phyloP scores from a whole-genome alignment of 2,888 invertebrate species.

The Troilus luridus region DNA sequence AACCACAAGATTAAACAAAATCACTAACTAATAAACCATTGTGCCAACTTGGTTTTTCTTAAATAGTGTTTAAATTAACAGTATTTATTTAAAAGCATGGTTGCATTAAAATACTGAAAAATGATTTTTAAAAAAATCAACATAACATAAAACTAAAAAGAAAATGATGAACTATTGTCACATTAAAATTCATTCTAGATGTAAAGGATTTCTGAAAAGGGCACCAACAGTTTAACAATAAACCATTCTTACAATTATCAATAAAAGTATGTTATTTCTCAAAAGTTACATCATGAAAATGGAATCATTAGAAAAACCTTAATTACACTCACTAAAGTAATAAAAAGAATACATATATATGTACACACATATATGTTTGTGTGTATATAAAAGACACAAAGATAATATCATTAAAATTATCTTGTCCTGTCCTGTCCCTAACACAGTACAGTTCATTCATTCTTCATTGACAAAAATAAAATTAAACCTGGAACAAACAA shows the following conservation, averaged over 20 bases:
- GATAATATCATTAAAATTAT: slow-evolving; percentile 47
- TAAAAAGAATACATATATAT: not conserved
- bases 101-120: slow-evolving; percentile 13
- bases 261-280: slow-evolving; percentile 10
- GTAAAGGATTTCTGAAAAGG: slow-evolving; percentile 13
- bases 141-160: not conserved
- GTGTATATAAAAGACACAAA: not conserved
- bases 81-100: not conserved
- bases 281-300: slow-evolving; percentile 18
- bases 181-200: not conserved
- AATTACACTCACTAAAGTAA: slow-evolving; percentile 18
- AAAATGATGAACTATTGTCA: not conserved
- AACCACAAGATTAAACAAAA: not conserved
- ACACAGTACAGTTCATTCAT: slow-evolving; percentile 9
- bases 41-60: slow-evolving; percentile 30
- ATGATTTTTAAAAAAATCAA: not conserved
- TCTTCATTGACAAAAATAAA: slow-evolving; percentile 54
- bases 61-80: not conserved
- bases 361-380: not conserved
- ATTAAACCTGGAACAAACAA: slow-evolving; percentile 50
- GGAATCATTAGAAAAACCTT: not conserved
- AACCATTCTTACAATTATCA: slow-evolving; percentile 9
- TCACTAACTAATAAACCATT: not conserved
- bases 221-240: slow-evolving; percentile 21
- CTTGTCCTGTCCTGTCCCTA: not conserved